A percentile compares a stretch with the other conserved stretches of the same genome.
phyloP scores from a whole-genome alignment of 2,888 invertebrate genomes.

The Adela reaumurella region DNA sequence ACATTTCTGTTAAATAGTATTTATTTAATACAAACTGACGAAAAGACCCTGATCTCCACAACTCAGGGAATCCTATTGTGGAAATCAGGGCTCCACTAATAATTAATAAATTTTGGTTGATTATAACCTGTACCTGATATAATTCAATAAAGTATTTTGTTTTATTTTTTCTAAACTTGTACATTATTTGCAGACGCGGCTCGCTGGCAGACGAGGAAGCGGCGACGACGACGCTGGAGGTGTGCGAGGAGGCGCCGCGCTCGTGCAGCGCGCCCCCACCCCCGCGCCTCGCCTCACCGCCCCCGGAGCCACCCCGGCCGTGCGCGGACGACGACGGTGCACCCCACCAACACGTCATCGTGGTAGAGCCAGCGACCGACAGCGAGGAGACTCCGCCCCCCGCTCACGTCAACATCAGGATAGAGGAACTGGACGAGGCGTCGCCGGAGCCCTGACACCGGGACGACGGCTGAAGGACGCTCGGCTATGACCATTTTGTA shows the following conservation, averaged over 20 bases:
- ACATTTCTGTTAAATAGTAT: too few relatives aligned
- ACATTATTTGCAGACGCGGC: constrained; percentile 21
- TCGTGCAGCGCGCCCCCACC: constrained; percentile 30
- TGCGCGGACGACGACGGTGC: neutral
- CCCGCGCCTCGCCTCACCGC: constrained; percentile 8
- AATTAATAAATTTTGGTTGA: too few relatives aligned
- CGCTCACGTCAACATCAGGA: neutral
- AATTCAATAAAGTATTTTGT: too few relatives aligned
- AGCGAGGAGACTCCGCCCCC: neutral
- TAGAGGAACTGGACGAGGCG: neutral
- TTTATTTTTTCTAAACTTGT: too few relatives aligned
- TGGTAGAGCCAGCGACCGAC: neutral
- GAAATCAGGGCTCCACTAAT: too few relatives aligned
- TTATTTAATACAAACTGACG: too few relatives aligned
- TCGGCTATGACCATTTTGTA: neutral
- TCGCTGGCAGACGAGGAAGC: constrained; percentile 29
- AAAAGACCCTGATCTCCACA: too few relatives aligned
- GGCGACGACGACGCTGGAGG: constrained; percentile 17
- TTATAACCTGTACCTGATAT: too few relatives aligned
- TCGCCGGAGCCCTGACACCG: neutral
- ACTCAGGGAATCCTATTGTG: too few relatives aligned
- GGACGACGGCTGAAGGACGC: neutral
- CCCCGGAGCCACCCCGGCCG: constrained; percentile 5
- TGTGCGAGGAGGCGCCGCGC: constrained; percentile 14
- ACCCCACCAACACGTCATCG: neutral